Conservation (phyloP, 1,140 invertebrate genomes). For the Cydia pomonella region DNA sequence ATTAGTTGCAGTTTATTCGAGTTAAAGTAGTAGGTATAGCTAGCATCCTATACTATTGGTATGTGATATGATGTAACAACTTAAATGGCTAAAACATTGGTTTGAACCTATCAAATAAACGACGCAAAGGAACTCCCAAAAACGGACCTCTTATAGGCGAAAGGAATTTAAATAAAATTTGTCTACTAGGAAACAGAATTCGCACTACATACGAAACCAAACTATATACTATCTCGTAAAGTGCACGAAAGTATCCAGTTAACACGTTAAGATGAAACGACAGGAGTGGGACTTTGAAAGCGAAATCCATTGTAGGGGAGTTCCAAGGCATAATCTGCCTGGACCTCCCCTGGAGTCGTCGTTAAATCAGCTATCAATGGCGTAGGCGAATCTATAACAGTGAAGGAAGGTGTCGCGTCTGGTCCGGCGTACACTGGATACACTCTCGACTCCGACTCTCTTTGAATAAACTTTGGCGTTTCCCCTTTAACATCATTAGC, state of each 20-base stretch:
- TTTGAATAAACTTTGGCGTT: slow-evolving; percentile 6
- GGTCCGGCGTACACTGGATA: slow-evolving; percentile 55
- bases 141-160: slow-evolving; percentile 25
- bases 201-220: slow-evolving; percentile 64
- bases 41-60: too few relatives aligned
- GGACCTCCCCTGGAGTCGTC: slow-evolving; percentile 67
- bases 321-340: slow-evolving; percentile 75
- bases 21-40: too few relatives aligned
- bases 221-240: slow-evolving; percentile 55
- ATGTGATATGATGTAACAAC: background rate
- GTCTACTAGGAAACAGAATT: slow-evolving; percentile 64
- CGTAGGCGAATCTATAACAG: slow-evolving; percentile 53
- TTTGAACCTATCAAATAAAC: background rate
- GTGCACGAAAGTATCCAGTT: slow-evolving; percentile 52
- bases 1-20: too few relatives aligned
- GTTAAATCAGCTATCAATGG: slow-evolving; percentile 55
- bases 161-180: slow-evolving; percentile 59
- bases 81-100: background rate
- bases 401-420: slow-evolving; percentile 39
- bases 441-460: slow-evolving; percentile 44
- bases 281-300: slow-evolving; percentile 76
- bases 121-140: background rate
- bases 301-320: slow-evolving; percentile 73
- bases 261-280: slow-evolving; percentile 75
- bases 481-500: slow-evolving; percentile 40